phyloP scores from a whole-genome alignment of 2,888 invertebrate species.

The Acrobasis suavella region DNA sequence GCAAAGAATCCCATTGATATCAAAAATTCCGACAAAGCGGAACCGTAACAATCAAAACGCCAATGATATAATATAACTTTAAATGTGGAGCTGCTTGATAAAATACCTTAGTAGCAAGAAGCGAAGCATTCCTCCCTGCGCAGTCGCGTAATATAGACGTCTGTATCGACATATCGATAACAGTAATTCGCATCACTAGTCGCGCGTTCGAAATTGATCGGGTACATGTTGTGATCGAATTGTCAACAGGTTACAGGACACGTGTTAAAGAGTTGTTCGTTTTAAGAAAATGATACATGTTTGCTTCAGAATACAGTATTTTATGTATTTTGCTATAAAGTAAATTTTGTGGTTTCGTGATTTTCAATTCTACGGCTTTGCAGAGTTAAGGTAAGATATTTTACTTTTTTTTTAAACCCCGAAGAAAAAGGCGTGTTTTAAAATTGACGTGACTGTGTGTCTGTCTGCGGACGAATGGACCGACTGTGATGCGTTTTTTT shows the following conservation, averaged over 20 bases:
- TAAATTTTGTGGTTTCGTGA: conserved; percentile 34
- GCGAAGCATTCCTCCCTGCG: conserved; percentile 43
- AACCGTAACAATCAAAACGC: conserved; percentile 37
- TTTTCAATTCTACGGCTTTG: neutral
- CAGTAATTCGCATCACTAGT: conserved; percentile 37
- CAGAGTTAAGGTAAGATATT: conserved; percentile 23
- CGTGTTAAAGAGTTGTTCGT: conserved; percentile 7
- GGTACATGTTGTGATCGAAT: conserved; percentile 1
- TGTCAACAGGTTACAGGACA: neutral
- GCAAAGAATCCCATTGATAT: neutral
- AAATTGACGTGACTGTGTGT: too few species aligned
- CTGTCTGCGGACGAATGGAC: too few species aligned
- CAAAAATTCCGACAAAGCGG: conserved; percentile 25
- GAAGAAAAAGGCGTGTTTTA: too few species aligned
- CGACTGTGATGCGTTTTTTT: too few species aligned
- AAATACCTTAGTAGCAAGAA: conserved; percentile 37
- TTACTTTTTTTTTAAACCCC: neutral
- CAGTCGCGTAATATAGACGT: conserved; percentile 45
- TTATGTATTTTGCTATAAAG: conserved; percentile 63
- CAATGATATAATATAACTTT: conserved; percentile 45
- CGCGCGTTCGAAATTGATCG: conserved; percentile 9
- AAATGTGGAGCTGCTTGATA: conserved; percentile 42
- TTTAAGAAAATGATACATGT: conserved; percentile 53
- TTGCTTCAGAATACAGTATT: conserved; percentile 51
- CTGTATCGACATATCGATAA: conserved; percentile 37